Conservation (phyloP, 2,888 invertebrate species). For the Caenorhabditis virilis region DNA sequence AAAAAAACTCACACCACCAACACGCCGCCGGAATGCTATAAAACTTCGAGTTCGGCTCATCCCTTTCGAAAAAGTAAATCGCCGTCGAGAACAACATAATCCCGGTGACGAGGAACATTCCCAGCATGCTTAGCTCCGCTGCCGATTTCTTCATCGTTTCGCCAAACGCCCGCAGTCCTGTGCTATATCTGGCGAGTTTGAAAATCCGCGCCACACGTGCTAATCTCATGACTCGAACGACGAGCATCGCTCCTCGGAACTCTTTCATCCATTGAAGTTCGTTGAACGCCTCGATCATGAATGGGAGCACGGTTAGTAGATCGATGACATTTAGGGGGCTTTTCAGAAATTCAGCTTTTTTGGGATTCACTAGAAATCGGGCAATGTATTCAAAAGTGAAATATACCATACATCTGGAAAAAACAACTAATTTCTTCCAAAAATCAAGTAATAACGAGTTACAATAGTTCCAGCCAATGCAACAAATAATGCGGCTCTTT, state of each 20-base stretch:
- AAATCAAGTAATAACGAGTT: background rate
- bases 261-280: constrained; percentile 55
- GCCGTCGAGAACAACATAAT: constrained; percentile 67
- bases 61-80: constrained; percentile 66
- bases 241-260: constrained; percentile 64
- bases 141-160: constrained; percentile 66
- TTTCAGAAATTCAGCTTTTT: constrained; percentile 55
- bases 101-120: constrained; percentile 66
- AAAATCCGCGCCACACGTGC: constrained; percentile 65
- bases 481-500: constrained; percentile 50
- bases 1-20: constrained; percentile 64
- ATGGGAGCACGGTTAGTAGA: constrained; percentile 60
- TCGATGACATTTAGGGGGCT: constrained; percentile 66
- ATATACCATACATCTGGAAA: constrained; percentile 63
- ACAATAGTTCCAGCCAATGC: constrained; percentile 37
- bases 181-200: constrained; percentile 62
- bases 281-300: constrained; percentile 54
- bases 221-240: constrained; percentile 63
- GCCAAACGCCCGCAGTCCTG: constrained; percentile 63
- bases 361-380: constrained; percentile 60
- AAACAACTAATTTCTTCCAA: background rate
- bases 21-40: constrained; percentile 66
- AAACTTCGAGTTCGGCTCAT: constrained; percentile 65
- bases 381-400: constrained; percentile 64
- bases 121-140: constrained; percentile 66